Evolutionary conservation across 1,140 invertebrate species (phyloP).

Genomic region (Adelges cooleyi): DNA sequence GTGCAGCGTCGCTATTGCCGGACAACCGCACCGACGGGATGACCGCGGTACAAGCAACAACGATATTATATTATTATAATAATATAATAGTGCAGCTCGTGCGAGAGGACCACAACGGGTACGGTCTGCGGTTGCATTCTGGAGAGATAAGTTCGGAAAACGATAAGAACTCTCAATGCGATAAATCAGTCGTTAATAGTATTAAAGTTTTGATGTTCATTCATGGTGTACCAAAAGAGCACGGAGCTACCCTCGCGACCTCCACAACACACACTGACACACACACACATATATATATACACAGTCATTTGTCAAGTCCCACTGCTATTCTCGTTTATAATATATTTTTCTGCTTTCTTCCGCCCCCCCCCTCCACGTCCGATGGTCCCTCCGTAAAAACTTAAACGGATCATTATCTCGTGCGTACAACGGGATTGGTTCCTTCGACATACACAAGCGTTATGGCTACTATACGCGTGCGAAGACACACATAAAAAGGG

Average conservation of each 20-base stretch:
- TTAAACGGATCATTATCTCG: slow-evolving; percentile 21
- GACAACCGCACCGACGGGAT: no score
- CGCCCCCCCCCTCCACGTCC: not conserved
- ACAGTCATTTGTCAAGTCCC: slow-evolving; percentile 20
- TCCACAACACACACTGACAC: no score
- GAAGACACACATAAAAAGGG: not conserved
- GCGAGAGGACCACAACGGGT: no score
- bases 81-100: no score
- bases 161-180: slow-evolving; percentile 16
- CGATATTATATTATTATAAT: no score
- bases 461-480: not conserved
- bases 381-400: not conserved
- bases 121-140: no score
- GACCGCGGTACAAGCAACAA: no score
- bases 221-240: no score
- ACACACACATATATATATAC: not conserved
- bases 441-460: not conserved
- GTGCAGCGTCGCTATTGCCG: no score
- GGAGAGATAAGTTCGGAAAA: not conserved
- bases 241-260: no score
- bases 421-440: slow-evolving; percentile 9
- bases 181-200: slow-evolving; percentile 27
- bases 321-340: not conserved
- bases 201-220: slow-evolving; percentile 21
- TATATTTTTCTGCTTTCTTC: not conserved